Percentiles rank a stretch among this genome's conserved stretches.
Evolutionary conservation across 1,140 invertebrate genomes (phyloP).

Genomic region (Dinoponera quadriceps): DNA sequence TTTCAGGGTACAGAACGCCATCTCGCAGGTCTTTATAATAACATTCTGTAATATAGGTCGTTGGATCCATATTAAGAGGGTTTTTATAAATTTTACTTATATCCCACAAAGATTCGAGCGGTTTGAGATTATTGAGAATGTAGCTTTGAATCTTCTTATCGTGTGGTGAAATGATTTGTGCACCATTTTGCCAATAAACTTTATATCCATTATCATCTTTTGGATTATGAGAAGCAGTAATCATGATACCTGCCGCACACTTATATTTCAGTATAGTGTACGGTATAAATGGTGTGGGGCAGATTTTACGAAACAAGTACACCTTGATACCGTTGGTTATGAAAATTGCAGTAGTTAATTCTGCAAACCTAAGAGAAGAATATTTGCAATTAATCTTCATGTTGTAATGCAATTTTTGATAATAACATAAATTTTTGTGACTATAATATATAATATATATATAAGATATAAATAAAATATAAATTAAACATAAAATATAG

Average conservation of each 20-base stretch:
- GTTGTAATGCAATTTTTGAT: background rate
- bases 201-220: slow-evolving; percentile 99
- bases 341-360: slow-evolving; percentile 95
- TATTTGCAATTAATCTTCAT: background rate
- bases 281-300: slow-evolving; percentile 97
- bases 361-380: slow-evolving; percentile 92
- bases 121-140: slow-evolving; percentile 93
- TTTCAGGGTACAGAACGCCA: slow-evolving; percentile 85
- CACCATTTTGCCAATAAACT: slow-evolving; percentile 97
- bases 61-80: slow-evolving; percentile 86
- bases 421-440: no score
- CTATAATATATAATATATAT: background rate
- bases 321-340: slow-evolving; percentile 92
- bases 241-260: slow-evolving; percentile 95
- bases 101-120: slow-evolving; percentile 90
- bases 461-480: slow-evolving; percentile 21
- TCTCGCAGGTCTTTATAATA: slow-evolving; percentile 89
- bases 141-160: slow-evolving; percentile 94
- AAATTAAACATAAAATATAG: background rate
- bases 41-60: slow-evolving; percentile 87
- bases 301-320: slow-evolving; percentile 92
- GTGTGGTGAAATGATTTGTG: slow-evolving; percentile 97
- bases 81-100: slow-evolving; percentile 83
- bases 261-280: slow-evolving; percentile 91
- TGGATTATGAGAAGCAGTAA: slow-evolving; percentile 99